Evolutionary conservation across 2,113 vertebrate genomes (phyloP), one percentile per base, ranked within the genome.

Genomic region (Entelurus aequoreus): DNA sequence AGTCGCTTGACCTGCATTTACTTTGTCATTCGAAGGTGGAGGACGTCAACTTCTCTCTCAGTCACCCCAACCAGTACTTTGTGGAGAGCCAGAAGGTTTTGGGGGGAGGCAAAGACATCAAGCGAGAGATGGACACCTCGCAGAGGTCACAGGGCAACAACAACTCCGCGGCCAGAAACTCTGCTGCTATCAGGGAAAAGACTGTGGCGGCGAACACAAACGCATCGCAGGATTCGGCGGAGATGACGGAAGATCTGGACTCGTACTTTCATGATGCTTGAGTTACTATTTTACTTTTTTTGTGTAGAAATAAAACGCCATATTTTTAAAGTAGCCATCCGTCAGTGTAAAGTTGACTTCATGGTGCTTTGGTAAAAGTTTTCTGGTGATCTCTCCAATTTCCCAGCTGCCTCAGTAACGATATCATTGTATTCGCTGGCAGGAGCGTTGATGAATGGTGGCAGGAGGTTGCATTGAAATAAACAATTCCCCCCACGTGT

Each of bases 61-160:
- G 80, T 86, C 97, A 98, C 76, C 97, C 97, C 4, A 99, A 99
- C 89, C 94, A 98, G 85, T 99, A 98, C 88, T 99, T 99, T 74
- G 55, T 86, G 4, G 96, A 99, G 86, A 99, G 97, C 78, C 91
- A 91, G 84, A 90, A 62, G 62, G 28, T 85, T 60, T 72, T 91
- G n/a, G 65, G 75, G 0, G 87, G 88, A 54, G 87, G 81, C 19
- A 93, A 87, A 83, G 95, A 98, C 57, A 37, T 79, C 16, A 98
- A 94, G 85, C 93, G 92, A 72, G 95, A 97, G 69, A 63, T n/a
- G 1, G 94, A 94, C 72, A 9, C 42, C 7, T 76, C 77, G 63
- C 93, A 72, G 76, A 86, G 54, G 90, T 82, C 69, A 6, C 75
- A 73, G 56, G 82, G 82, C 36, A 84, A 40, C 36, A 84, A 40